phyloP scores from a whole-genome alignment of 1,140 invertebrate genomes.

The Aricia agestis region DNA sequence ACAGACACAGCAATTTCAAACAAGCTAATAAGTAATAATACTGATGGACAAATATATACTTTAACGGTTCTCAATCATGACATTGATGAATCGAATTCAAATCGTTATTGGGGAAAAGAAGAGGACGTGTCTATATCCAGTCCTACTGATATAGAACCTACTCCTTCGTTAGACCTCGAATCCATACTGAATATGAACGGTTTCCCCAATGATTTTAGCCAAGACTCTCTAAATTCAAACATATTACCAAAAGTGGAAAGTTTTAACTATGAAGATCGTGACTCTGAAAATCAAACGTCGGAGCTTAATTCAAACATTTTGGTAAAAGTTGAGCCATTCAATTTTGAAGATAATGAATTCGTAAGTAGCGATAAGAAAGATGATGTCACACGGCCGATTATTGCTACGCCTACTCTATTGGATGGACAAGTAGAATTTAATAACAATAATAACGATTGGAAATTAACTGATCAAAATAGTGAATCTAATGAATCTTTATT shows the following conservation, averaged over 20 bases:
- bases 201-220: constrained; percentile 75
- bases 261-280: constrained; percentile 79
- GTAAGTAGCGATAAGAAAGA: constrained; percentile 81
- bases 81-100: constrained; percentile 75
- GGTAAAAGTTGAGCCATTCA: constrained; percentile 80
- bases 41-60: constrained; percentile 81
- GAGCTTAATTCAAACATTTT: constrained; percentile 79
- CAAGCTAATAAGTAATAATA: constrained; percentile 72
- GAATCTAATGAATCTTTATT: constrained; percentile 84
- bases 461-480: constrained; percentile 82
- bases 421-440: constrained; percentile 78
- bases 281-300: constrained; percentile 78
- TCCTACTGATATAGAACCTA: constrained; percentile 76
- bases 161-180: constrained; percentile 79
- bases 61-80: constrained; percentile 82
- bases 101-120: constrained; percentile 71
- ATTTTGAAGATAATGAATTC: constrained; percentile 83
- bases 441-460: constrained; percentile 89
- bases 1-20: constrained; percentile 68
- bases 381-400: constrained; percentile 54
- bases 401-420: constrained; percentile 71
- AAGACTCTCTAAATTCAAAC: constrained; percentile 49
- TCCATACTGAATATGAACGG: constrained; percentile 80
- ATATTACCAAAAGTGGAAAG: constrained; percentile 77
- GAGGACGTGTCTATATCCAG: constrained; percentile 78